Conservation (phyloP, 2,797 vertebrate genomes). For the Schizopygopsis malacanthus region DNA sequence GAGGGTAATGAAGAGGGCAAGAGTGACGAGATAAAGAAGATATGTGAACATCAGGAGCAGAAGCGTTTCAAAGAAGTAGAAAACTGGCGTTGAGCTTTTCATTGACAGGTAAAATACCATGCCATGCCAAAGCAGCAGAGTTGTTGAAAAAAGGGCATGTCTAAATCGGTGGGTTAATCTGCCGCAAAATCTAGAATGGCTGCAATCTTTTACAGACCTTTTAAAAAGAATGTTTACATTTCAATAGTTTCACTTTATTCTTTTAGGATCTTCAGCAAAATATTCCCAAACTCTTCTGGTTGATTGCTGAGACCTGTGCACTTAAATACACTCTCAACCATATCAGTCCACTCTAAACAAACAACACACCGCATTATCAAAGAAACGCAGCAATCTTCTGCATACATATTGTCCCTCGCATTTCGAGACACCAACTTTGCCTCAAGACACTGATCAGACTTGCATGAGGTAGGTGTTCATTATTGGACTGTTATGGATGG, state of each 20-base stretch:
- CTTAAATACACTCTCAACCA: conserved; percentile 12
- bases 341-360: conserved; percentile 13
- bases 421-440: conserved; percentile 11
- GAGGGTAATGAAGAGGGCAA: background rate
- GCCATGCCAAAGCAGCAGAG: background rate
- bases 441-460: conserved; percentile 53
- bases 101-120: background rate
- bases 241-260: conserved; percentile 1
- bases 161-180: background rate
- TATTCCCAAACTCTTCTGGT: background rate
- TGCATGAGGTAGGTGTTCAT: conserved; percentile 57
- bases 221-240: background rate
- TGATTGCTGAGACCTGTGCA: conserved; percentile 10
- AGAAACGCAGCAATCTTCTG: conserved; percentile 11
- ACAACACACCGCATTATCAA: conserved; percentile 35
- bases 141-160: background rate
- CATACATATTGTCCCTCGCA: conserved; percentile 36
- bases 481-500: conserved; percentile 47
- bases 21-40: background rate
- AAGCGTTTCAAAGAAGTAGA: background rate
- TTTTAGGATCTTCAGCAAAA: conserved; percentile 13
- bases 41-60: background rate
- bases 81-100: background rate
- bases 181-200: background rate
- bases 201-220: background rate